Evolutionary conservation across 2,797 vertebrate species (phyloP), one percentile per base, ranked within the genome.

Genomic region (Erethizon dorsatum): DNA sequence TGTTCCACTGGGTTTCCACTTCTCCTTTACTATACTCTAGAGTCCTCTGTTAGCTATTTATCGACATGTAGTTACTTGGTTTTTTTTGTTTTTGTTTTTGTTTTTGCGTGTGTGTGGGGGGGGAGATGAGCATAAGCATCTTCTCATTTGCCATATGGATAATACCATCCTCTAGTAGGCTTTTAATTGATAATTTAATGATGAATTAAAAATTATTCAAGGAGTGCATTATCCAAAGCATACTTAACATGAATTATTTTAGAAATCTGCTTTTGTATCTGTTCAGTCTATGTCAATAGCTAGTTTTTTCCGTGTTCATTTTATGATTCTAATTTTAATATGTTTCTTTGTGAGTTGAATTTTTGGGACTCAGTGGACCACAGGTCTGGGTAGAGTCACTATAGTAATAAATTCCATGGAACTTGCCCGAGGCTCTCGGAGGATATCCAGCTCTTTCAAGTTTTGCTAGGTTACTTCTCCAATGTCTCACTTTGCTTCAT

Each of bases 151-250:
- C 45, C 47, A 37, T 79, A 12, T 71, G 54, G 63, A 18, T 56
- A 10, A 52, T 75, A 33, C 57, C 31, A 52, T 31, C 37, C 47
- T 52, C 37, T 85, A 84, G 18, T 22, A 63, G 45, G 56, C 31
- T 95, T 91, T 95, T 94, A 92, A 82, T 59, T 45, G 45, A 85
- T 71, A 63, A 90, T 90, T 88, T 73, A 26, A 86, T 78, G 73
- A 63, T 67, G 22, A 91, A 57, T 83, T 50, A 65, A 85, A 92
- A 87, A 14, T 65, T 93, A 65, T 14, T 75, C n/a, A 91, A 75
- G 52, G n/a, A 83, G 13, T 85, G 61, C 52, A 63, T 75, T 80
- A 7, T 52, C 57, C 75, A 20, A 80, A 93, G 67, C 14, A n/a
- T 15, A 15, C 12, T 71, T 71, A 95, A 87, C 26, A 2, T 56